Conservation (phyloP, 2,113 vertebrate species). For the Saimiri boliviensis region DNA sequence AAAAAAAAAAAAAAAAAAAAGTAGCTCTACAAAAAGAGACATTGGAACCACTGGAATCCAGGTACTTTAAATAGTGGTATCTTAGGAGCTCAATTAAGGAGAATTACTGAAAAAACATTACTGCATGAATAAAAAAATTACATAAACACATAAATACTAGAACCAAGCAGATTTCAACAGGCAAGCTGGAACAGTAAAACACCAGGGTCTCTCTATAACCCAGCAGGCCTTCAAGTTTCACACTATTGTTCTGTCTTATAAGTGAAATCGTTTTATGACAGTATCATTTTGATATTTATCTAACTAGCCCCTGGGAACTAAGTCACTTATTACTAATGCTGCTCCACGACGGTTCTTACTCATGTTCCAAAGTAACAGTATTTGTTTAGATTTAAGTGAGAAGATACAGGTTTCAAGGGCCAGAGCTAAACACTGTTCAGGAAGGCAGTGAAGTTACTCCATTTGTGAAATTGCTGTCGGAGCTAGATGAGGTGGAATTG, state of each 20-base stretch:
- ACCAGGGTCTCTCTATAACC: neutral
- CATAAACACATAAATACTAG: conserved; percentile 56
- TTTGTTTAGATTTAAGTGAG: conserved; percentile 17
- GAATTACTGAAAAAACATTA: conserved; percentile 43
- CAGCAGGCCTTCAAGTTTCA: conserved; percentile 26
- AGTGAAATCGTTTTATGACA: conserved; percentile 10
- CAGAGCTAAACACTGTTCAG: neutral
- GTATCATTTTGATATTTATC: conserved; percentile 39
- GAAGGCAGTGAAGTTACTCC: neutral
- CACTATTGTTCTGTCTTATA: neutral
- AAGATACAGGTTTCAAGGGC: neutral
- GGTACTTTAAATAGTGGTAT: conserved; percentile 1
- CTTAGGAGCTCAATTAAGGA: conserved; percentile 43
- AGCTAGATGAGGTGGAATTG: neutral
- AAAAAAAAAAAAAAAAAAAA: neutral
- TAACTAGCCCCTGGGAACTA: conserved; percentile 35
- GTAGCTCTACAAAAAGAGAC: neutral
- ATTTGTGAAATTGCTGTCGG: neutral
- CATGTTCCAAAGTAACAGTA: neutral
- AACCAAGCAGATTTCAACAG: conserved; percentile 41
- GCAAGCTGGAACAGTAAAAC: conserved; percentile 41
- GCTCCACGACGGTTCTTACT: neutral
- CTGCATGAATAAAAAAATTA: conserved; percentile 25
- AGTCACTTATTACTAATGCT: conserved; percentile 15
- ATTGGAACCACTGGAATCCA: neutral